Percentiles rank a stretch among this genome's conserved stretches.
phyloP scores from a whole-genome alignment of 2,113 vertebrate genomes.

The Coptodon bakossiorum region DNA sequence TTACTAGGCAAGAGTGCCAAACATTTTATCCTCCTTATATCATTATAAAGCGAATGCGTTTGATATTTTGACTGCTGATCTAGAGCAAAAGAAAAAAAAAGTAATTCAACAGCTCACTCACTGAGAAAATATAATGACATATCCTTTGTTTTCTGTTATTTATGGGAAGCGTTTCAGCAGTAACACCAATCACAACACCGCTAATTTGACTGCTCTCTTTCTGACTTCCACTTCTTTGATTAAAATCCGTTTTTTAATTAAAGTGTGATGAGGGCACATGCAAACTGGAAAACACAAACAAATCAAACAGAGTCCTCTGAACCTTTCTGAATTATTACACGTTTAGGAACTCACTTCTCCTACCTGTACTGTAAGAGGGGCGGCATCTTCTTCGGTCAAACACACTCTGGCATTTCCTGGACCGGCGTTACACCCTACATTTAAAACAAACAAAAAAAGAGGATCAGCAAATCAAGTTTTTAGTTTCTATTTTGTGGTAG shows the following conservation, averaged over 20 bases:
- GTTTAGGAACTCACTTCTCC: rapidly evolving
- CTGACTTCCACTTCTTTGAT: not conserved
- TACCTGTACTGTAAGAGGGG: not conserved
- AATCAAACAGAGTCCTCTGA: not conserved
- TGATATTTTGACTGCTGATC: not conserved
- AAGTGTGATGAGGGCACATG: not conserved
- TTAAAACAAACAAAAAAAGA: not conserved
- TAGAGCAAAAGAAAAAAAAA: not conserved
- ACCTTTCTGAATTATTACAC: not conserved
- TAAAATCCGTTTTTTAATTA: not conserved
- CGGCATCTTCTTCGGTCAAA: not conserved
- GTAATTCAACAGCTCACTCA: not conserved
- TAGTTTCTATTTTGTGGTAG: not conserved
- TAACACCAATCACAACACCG: not conserved
- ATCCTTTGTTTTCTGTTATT: not conserved
- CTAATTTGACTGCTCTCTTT: not conserved
- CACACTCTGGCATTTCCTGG: not conserved
- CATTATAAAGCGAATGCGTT: rapidly evolving
- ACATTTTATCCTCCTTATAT: not conserved
- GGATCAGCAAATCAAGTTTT: not conserved
- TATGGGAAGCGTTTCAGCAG: not conserved
- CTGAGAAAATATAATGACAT: not conserved
- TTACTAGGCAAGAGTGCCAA: not conserved
- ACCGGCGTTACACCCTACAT: not conserved
- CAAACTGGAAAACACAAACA: not conserved